phyloP scores from a whole-genome alignment of 2,888 invertebrate genomes.

The Mythimna ferrago region DNA sequence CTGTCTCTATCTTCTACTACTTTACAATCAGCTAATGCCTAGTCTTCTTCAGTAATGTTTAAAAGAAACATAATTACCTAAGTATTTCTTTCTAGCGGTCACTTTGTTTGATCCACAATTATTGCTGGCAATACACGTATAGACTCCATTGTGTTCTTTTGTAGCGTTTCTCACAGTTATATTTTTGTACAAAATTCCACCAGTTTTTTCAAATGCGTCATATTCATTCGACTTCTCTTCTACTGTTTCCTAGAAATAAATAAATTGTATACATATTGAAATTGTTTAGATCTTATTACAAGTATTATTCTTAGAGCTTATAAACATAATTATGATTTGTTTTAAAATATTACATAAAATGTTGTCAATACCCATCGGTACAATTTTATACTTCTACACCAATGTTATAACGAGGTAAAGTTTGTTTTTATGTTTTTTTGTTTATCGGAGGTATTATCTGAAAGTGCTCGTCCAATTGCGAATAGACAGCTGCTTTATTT shows the following conservation, averaged over 20 bases:
- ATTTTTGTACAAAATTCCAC: slow-evolving; percentile 71
- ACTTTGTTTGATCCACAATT: slow-evolving; percentile 55
- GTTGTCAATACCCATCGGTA: no score
- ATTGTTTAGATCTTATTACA: background rate
- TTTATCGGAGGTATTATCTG: no score
- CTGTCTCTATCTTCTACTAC: background rate
- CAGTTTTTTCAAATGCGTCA: slow-evolving; percentile 27
- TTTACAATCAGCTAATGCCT: background rate
- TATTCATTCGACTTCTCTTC: slow-evolving; percentile 44
- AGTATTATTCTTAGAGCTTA: no score
- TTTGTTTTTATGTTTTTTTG: no score
- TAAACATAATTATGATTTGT: no score
- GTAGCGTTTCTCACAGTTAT: slow-evolving; percentile 78
- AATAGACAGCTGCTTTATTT: no score
- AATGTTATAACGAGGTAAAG: no score
- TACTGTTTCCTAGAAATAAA: slow-evolving; percentile 50
- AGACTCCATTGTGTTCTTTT: slow-evolving; percentile 72
- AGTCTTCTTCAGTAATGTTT: background rate
- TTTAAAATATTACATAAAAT: no score
- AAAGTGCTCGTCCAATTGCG: no score
- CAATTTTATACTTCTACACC: no score
- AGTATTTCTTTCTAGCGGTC: slow-evolving; percentile 63
- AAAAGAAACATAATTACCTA: slow-evolving; percentile 67
- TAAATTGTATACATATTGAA: background rate
- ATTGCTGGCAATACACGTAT: slow-evolving; percentile 74